A percentile compares a stretch with the other conserved stretches of the same genome.
These are phyloP conservation scores for Aspidiotus rigidus DNA, from an alignment of 2,888 invertebrate species.

Conservation along the genomic window DNA sequence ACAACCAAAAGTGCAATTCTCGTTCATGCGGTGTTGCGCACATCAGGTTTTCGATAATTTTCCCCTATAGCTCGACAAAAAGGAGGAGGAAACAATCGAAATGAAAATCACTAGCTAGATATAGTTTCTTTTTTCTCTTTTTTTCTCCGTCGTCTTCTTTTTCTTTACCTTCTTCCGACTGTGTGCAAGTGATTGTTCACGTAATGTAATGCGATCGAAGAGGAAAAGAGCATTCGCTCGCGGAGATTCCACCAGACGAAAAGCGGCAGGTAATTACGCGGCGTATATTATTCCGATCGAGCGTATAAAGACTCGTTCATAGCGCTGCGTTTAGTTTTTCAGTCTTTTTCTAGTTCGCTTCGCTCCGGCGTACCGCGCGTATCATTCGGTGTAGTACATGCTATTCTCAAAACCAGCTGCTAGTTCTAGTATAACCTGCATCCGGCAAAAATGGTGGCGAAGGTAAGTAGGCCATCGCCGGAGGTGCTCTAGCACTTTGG, in stretches of 20 bases:
- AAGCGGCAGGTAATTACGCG: background rate
- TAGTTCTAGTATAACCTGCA: conserved; percentile 12
- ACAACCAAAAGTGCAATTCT: too few relatives aligned
- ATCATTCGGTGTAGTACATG: too few relatives aligned
- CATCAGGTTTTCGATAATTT: too few relatives aligned
- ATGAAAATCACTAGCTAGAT: too few relatives aligned
- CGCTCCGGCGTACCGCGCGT: background rate
- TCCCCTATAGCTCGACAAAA: too few relatives aligned
- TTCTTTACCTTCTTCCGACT: too few relatives aligned
- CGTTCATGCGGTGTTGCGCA: too few relatives aligned
- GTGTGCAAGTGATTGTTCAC: too few relatives aligned
- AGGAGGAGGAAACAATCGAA: too few relatives aligned
- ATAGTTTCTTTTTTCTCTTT: too few relatives aligned
- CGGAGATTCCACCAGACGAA: background rate
- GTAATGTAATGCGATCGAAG: background rate
- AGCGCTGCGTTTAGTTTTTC: background rate
- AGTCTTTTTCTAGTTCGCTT: background rate
- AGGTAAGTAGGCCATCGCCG: conserved; percentile 25
- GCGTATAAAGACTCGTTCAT: conserved; percentile 2
- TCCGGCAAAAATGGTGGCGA: conserved; percentile 18
- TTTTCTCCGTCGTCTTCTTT: too few relatives aligned
- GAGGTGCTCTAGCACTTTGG: conserved; percentile 18
- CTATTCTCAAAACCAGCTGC: too few relatives aligned
- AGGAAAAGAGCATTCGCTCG: background rate
- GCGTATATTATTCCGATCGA: background rate